Base-by-base conservation (phyloP, 2,797 vertebrate genomes). In the Syngnathus rostellatus region DNA sequence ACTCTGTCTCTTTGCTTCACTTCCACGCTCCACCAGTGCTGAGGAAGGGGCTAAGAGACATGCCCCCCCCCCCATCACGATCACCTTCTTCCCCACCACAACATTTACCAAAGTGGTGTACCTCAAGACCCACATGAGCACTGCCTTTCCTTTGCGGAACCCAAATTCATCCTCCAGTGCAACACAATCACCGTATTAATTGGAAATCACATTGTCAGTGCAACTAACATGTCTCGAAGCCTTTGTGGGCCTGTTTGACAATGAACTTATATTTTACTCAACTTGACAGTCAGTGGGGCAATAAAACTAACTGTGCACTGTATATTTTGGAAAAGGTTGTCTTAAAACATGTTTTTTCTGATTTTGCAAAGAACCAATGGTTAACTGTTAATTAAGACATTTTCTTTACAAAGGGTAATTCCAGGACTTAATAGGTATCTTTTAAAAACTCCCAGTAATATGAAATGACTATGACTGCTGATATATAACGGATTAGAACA, bases 1-100 rank as follows among this genome's bases (percentile, higher is more conserved):
- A 92, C 90, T 92, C 89, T 88, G 79, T 88, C 89, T 90, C 79
- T 83, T 79, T 63, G 75, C 86, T 84, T 91, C 85, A 90, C 85
- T 77, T 89, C 89, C 87, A 86, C 81, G 77, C 88, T 88, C 77
- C 85, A 81, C 78, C 83, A 81, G 76, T 72, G 78, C 81, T 68
- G 71, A 76, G 76, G 74, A 77, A 68, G 74, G 77, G 77, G 72
- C 69, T 67, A 65, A 43, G 77, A 82, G 84, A 85, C 75, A 78
- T 81, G 70, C 77, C 75, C 76, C 63, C 83, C 83, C 72, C 76
- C 63, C 83, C 73, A 73, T 71, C 76, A 69, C 63, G 58, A 81
- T 63, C 69, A 69, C 73, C 73, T 75, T 68, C 67, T 72, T 59
- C 58, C 41, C 66, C 50, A 60, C 48, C 50, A 11, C 12, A 45